Evolutionary conservation across 2,888 invertebrate species (phyloP), one percentile per base, ranked within the genome.

Genomic region (Cephus pulcher): DNA sequence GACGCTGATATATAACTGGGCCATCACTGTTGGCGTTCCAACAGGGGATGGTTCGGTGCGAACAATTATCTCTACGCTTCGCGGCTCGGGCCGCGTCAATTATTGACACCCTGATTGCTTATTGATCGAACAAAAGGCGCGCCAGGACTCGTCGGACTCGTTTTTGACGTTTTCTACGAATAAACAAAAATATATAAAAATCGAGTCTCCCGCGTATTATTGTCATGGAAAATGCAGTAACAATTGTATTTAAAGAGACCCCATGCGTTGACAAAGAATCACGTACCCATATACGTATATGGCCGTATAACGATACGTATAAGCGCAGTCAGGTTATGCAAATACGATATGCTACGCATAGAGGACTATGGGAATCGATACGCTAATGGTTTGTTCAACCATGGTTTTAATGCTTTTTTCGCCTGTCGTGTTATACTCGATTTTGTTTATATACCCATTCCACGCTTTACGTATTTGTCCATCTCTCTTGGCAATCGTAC

Each of bases 71-170:
- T 34, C 33, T 71, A 71, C 71, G 71, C 6, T 34, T 71, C 30
- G 71, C 30, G 71, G 71, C 32, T 30, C 74, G 73, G 77, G 73
- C 76, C 76, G 78, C 75, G 80, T 79, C 79, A 79, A 81, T 82
- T 81, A 83, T 81, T 82, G 82, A 83, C 82, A 78, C 78, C 73
- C 78, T 81, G 81, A 83, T 82, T 82, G 80, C 76, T 76, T 80
- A 82, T 82, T 80, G 82, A 82, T 68, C 75, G 75, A 75, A 69
- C 69, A 75, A 73, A 69, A 33, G 32, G 32, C 30, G 71, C 30
- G 6, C 11, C 71, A 23, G 71, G 40, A 56, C 4, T 23, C 40
- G 40, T 56, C 40, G 40, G 40, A 56, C 40, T 56, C 40, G 40
- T 56, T 56, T 56, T 23, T 23, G 9, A 56, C 40, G 40, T 56